These are phyloP conservation scores for Centropyge bicolor DNA, from an alignment of 2,797 vertebrate species.

Conservation along the genomic window DNA sequence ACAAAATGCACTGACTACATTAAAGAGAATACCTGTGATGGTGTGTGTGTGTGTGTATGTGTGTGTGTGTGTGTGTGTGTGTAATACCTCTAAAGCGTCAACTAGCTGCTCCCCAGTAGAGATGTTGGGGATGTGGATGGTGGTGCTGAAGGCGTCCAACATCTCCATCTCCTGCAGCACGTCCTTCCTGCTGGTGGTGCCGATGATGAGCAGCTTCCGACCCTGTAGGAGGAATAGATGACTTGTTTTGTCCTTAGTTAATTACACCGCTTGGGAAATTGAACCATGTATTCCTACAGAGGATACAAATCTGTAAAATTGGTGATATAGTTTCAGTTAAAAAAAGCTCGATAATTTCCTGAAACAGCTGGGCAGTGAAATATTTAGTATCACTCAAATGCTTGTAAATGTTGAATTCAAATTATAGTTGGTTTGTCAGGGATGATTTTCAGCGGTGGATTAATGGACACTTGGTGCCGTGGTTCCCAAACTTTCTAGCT, in stretches of 20 bases:
- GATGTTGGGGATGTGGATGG: slow-evolving; percentile 95
- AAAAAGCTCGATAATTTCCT: too few relatives aligned
- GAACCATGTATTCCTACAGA: neutral
- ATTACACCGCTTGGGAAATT: neutral
- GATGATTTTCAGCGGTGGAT: too few relatives aligned
- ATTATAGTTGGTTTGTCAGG: too few relatives aligned
- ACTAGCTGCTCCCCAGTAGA: slow-evolving; percentile 93
- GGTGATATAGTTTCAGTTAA: too few relatives aligned
- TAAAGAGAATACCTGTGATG: neutral
- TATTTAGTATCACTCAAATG: neutral
- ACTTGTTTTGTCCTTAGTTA: neutral
- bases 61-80: neutral
- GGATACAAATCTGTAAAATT: neutral
- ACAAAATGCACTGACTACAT: neutral
- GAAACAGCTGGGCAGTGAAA: neutral
- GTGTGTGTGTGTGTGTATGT: neutral
- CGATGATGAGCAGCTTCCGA: slow-evolving; percentile 96
- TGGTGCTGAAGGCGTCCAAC: slow-evolving; percentile 97
- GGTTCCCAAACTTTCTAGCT: too few relatives aligned
- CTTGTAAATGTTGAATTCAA: too few relatives aligned
- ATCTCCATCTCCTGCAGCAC: slow-evolving; percentile 99
- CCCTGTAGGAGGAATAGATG: slow-evolving; percentile 82
- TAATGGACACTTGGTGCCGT: too few relatives aligned
- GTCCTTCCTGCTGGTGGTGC: slow-evolving; percentile 97
- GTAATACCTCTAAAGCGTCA: slow-evolving; percentile 93